Base-by-base conservation (phyloP, 1,140 invertebrate species). In the Lineus longissimus region DNA sequence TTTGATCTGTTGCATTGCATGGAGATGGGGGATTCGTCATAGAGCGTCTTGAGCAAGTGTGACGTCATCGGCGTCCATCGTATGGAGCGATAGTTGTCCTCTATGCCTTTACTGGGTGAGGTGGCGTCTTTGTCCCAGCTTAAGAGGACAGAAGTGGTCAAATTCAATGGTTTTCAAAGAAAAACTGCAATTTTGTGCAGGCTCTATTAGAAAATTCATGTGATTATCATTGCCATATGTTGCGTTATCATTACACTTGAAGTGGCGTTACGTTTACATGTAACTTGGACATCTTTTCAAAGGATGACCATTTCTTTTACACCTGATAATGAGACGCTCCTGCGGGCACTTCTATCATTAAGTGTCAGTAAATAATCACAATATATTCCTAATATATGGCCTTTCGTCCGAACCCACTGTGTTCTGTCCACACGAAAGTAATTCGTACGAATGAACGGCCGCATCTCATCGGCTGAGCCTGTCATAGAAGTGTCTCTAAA, bases 1-100 rank as follows among this genome's bases (percentile, higher is more conserved):
- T 90, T 88, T 2, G 92, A 95, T 74, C 88, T 87, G 81, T 97
- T 97, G 77, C 95, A 98, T 76, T 97, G 94, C 92, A 97, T 95
- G 55, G 93, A 93, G 54, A 98, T 85, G 23, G 93, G 90, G 1
- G 93, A 88, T 68, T 89, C 87, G n/a, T 86, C 84, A 75, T 95
- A 97, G 15, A 96, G 85, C 59, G 88, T 85, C 29, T 88, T 82
- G 29, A 97, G 82, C 17, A 93, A 82, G 47, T 87, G 81, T 0
- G 88, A 84, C 23, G 90, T 86, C 43, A 92, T 83, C 55, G 88
- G 88, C 9, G 87, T 93, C 94, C 94, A 97, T 19, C 89, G 82
- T 55, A 97, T 91, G 2, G 87, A 84, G 41, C 87, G 81, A 76
- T 95, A 97, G 81, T 95, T 94, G 2, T 84, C 81, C 0, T 89